Evolutionary conservation across 2,888 invertebrate genomes (phyloP).

Genomic region (Scaptomyza polygonia): DNA sequence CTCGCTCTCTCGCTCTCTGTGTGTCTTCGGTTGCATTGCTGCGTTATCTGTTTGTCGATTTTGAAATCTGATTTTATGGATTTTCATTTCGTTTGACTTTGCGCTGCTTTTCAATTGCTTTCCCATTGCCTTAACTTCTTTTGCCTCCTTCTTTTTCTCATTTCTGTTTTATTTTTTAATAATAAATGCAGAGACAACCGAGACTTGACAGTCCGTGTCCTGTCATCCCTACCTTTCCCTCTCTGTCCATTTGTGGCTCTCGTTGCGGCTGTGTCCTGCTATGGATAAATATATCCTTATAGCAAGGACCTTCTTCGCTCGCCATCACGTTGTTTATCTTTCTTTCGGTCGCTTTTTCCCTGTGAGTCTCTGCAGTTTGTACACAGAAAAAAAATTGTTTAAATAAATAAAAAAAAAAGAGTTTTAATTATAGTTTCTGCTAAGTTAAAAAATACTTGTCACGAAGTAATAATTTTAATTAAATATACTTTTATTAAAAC

Average conservation of each 20-base stretch:
- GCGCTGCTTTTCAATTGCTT: slow-evolving; percentile 72
- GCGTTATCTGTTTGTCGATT: slow-evolving; percentile 71
- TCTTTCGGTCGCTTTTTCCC: slow-evolving; percentile 39
- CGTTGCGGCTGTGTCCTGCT: slow-evolving; percentile 19
- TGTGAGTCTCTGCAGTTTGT: background rate
- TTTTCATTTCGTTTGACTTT: slow-evolving; percentile 78
- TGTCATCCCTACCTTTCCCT: background rate
- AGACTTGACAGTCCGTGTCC: slow-evolving; percentile 23
- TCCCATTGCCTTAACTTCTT: slow-evolving; percentile 7
- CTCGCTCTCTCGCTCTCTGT: background rate
- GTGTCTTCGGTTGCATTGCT: slow-evolving; percentile 27
- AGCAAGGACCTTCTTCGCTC: slow-evolving; percentile 19
- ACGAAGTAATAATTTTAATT: background rate
- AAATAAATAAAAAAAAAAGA: background rate
- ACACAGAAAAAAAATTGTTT: slow-evolving; percentile 1
- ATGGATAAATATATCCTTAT: slow-evolving; percentile 4
- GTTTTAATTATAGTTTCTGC: too few species aligned
- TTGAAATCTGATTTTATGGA: slow-evolving; percentile 80
- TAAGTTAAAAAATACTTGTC: too few species aligned
- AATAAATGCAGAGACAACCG: slow-evolving; percentile 59
- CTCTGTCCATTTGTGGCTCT: slow-evolving; percentile 4
- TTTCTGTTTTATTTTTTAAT: slow-evolving; percentile 43
- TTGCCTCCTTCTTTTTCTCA: slow-evolving; percentile 2
- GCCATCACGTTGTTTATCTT: slow-evolving; percentile 63
- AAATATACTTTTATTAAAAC: background rate